Evolutionary conservation across 2,888 invertebrate genomes (phyloP), one percentile per base, ranked within the genome.

Genomic region (Hesperia comma): DNA sequence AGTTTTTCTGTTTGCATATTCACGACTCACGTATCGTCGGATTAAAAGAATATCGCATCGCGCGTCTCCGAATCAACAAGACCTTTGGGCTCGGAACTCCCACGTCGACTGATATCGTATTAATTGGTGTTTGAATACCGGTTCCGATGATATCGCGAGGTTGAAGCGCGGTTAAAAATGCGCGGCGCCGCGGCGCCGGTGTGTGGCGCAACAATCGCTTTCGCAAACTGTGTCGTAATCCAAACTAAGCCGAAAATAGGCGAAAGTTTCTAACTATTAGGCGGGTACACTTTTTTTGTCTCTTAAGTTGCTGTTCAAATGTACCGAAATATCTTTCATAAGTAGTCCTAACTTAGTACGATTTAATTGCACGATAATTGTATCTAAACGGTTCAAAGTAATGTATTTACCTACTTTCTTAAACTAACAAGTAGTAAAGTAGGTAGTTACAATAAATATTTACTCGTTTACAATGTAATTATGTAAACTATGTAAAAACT

Each of bases 201-300:
- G 66, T 70, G 72, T 86, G 86, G 81, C 80, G 86, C 83, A 87
- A 88, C 77, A 80, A 77, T 77, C 83, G 84, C 87, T 89, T 88
- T 89, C 88, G 88, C 87, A 88, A 88, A 83, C 76, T 68, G 81
- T 88, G 83, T 86, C 86, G 86, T 85, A 87, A 89, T 71, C 68
- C 77, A 74, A 49, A 68, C 78, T 74, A 78, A 82, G 83, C 83
- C 85, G 78, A 89, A 88, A 87, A 87, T 84, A 83, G 85, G 84
- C 79, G 87, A 87, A 87, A 86, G 88, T 89, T 87, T 83, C 83
- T 80, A 49, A 49, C 49, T 49, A n/a, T n/a, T n/a, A 49, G 49
- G 49, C 17, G 17, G 19, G 19, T 19, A 80, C 78, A 79, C 72
- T 75, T 80, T 81, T 80, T 82, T 81, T 82, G 78, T 80, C 78